Conservation (phyloP, 2,797 vertebrate genomes). For the Chloroceryle amazona region DNA sequence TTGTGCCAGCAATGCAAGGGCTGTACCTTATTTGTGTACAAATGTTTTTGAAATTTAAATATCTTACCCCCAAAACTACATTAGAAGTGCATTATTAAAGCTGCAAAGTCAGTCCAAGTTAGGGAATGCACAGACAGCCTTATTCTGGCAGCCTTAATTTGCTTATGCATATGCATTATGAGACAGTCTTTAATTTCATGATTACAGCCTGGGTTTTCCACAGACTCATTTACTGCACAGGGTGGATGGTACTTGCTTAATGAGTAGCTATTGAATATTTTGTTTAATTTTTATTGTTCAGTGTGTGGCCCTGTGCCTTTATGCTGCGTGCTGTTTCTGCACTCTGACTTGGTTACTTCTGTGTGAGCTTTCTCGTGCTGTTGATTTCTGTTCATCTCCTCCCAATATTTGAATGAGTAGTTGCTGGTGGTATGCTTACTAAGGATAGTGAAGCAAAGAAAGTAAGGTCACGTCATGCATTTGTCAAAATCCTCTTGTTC, state of each 20-base stretch:
- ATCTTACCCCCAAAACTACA: not conserved
- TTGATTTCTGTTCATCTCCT: not conserved
- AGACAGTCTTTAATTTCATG: constrained; percentile 52
- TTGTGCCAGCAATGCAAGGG: not conserved
- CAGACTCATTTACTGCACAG: constrained; percentile 23
- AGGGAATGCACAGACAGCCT: not conserved
- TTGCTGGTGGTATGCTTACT: not conserved
- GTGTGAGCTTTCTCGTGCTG: constrained; percentile 9
- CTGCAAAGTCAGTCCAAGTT: not conserved
- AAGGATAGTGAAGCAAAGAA: not conserved
- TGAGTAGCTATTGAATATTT: constrained; percentile 60
- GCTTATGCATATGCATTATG: not conserved
- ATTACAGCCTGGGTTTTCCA: constrained; percentile 48
- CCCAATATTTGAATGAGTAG: not conserved
- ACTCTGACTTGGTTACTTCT: constrained; percentile 16
- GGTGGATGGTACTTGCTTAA: constrained; percentile 44
- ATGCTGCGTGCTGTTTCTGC: not conserved
- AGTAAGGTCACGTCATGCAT: not conserved
- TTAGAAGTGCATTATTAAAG: constrained; percentile 3
- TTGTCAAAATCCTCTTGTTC: rapidly evolving
- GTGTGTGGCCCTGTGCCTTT: constrained; percentile 43
- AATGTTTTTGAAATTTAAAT: constrained; percentile 54
- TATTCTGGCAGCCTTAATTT: not conserved
- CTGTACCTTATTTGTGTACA: constrained; percentile 39
- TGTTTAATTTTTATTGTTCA: constrained; percentile 44